phyloP scores from a whole-genome alignment of 2,888 invertebrate species.

The Rhorus exstirpatorius region DNA sequence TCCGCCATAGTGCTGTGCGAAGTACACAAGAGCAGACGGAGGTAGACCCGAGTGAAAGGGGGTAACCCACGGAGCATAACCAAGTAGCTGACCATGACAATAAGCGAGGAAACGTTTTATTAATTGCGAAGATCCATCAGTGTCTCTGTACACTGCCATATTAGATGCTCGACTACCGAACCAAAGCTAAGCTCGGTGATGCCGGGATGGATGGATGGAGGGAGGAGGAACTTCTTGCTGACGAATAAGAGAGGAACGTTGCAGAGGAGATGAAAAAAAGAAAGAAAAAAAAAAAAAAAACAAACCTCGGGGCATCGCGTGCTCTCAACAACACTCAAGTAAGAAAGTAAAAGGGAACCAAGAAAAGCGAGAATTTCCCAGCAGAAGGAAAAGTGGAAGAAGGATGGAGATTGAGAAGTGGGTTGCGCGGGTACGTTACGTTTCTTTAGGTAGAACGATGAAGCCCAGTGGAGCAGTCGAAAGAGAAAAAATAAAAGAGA shows the following conservation, averaged over 20 bases:
- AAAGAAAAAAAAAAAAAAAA: conserved; percentile 20
- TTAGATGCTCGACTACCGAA: conserved; percentile 80
- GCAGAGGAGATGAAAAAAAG: conserved; percentile 25
- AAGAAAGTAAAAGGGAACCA: conserved; percentile 49
- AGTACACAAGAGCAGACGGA: conserved; percentile 46
- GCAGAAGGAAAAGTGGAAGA: conserved; percentile 42
- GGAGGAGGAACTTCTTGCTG: conserved; percentile 22
- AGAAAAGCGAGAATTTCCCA: conserved; percentile 51
- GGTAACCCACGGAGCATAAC: conserved; percentile 81
- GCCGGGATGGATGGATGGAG: conserved; percentile 25
- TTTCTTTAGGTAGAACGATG: conserved; percentile 55
- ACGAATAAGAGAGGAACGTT: conserved; percentile 29
- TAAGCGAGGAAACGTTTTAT: conserved; percentile 85
- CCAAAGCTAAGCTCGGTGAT: conserved; percentile 69
- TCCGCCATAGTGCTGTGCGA: conserved; percentile 47
- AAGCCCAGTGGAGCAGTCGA: conserved; percentile 49
- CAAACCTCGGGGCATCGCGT: conserved; percentile 9
- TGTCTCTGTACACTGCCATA: conserved; percentile 82
- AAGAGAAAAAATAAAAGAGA: conserved; percentile 51
- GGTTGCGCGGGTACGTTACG: conserved; percentile 45
- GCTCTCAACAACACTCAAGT: conserved; percentile 39
- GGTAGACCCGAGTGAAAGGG: conserved; percentile 78
- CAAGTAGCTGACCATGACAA: conserved; percentile 83
- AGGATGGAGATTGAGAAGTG: conserved; percentile 29
- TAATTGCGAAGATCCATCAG: conserved; percentile 85